A percentile compares a stretch with the other conserved stretches of the same genome.
Evolutionary conservation across 2,888 invertebrate species (phyloP).

Genomic region (Drosophila peninsularis): DNA sequence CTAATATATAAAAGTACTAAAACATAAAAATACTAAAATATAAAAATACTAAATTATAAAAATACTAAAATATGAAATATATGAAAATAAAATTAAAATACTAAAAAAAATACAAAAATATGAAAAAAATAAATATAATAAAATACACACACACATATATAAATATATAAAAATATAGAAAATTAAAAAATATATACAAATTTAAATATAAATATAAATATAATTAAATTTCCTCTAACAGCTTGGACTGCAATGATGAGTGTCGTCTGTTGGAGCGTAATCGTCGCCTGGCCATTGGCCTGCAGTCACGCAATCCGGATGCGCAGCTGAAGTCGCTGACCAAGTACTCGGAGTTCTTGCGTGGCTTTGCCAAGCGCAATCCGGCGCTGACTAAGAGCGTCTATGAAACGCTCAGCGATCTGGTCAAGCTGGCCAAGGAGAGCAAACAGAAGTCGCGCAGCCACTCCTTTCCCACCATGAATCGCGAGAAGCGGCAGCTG

Average conservation of each 20-base stretch:
- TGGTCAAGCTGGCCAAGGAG: conserved; percentile 94
- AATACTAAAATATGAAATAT: too few relatives aligned
- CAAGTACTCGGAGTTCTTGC: conserved; percentile 94
- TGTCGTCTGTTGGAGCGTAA: conserved; percentile 95
- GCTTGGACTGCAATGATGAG: conserved; percentile 96
- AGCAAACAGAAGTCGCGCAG: conserved; percentile 93
- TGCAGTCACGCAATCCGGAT: conserved; percentile 97
- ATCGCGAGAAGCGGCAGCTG: conserved; percentile 94
- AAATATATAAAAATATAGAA: too few relatives aligned
- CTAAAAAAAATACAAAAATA: too few relatives aligned
- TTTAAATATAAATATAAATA: not conserved
- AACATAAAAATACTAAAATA: too few relatives aligned
- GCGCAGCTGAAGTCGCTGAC: conserved; percentile 89
- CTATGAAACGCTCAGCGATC: conserved; percentile 92
- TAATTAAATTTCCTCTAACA: conserved; percentile 72
- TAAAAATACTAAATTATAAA: too few relatives aligned
- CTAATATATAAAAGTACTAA: too few relatives aligned
- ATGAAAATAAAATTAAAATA: too few relatives aligned
- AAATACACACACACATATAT: too few relatives aligned
- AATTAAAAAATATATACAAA: too few relatives aligned
- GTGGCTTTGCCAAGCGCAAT: conserved; percentile 92
- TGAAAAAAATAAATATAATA: too few relatives aligned
- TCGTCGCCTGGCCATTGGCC: conserved; percentile 93
- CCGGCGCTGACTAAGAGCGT: conserved; percentile 91
- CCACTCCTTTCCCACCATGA: conserved; percentile 97